phyloP scores from a whole-genome alignment of 2,797 vertebrate species.

The Gambusia yucatana region DNA sequence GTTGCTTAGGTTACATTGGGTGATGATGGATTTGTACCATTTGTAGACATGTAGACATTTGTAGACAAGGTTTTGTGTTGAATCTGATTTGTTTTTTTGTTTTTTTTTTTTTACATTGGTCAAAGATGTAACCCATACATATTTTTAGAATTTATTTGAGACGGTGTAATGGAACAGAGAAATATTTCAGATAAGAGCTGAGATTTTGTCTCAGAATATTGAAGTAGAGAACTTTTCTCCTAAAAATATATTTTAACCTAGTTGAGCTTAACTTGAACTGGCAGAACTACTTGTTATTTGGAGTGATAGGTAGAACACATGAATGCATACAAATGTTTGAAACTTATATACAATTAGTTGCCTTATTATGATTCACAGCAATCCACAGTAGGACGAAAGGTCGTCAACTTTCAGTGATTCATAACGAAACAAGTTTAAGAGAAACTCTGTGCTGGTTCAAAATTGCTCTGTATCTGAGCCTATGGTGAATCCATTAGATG shows the following conservation, averaged over 20 bases:
- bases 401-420: slow-evolving; percentile 36
- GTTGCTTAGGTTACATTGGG: neutral
- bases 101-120: neutral
- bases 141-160: neutral
- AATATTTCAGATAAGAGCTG: neutral
- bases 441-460: slow-evolving; percentile 37
- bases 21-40: neutral
- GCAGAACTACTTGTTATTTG: neutral
- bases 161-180: neutral
- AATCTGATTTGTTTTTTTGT: neutral
- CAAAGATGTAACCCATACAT: neutral
- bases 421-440: slow-evolving; percentile 39
- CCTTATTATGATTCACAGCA: slow-evolving; percentile 21
- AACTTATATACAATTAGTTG: slow-evolving; percentile 11
- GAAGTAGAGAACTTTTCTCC: neutral
- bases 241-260: neutral
- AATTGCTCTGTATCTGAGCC: slow-evolving; percentile 26
- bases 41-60: neutral
- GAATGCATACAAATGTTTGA: slow-evolving; percentile 6
- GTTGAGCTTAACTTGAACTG: too few relatives aligned
- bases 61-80: neutral
- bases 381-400: slow-evolving; percentile 25
- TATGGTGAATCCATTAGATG: slow-evolving; percentile 44
- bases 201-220: neutral
- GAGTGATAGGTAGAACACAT: neutral